These are phyloP conservation scores for Orchestes rusci DNA, from an alignment of 2,888 invertebrate species.

Conservation along the genomic window DNA sequence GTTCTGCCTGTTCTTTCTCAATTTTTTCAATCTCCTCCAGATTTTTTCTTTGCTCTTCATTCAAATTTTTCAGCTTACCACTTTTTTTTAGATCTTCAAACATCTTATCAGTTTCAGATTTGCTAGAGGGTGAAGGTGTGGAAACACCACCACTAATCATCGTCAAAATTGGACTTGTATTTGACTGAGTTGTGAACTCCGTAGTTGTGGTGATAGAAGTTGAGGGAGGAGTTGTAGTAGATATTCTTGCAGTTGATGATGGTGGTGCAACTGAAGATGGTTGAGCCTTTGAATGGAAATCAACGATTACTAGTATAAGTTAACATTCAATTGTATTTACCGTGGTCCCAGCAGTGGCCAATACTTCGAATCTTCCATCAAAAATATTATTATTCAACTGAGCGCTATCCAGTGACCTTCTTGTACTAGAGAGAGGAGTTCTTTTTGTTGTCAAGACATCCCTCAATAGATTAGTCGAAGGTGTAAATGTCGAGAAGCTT, in stretches of 20 bases:
- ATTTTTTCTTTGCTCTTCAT: constrained; percentile 40
- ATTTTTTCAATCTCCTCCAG: constrained; percentile 38
- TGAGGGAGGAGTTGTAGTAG: constrained; percentile 11
- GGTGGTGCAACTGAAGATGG: constrained; percentile 16
- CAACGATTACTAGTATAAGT: too few relatives aligned
- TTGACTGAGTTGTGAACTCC: constrained; percentile 11
- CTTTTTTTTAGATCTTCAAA: constrained; percentile 19
- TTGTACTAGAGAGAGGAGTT: constrained; percentile 15
- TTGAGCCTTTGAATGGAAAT: too few relatives aligned
- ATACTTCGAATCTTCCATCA: constrained; percentile 14
- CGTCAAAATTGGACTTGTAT: constrained; percentile 13
- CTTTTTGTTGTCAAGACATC: too few relatives aligned
- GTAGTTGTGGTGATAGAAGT: constrained; percentile 14
- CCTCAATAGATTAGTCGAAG: too few relatives aligned
- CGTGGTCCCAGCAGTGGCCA: constrained; percentile 18
- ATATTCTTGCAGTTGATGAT: constrained; percentile 21
- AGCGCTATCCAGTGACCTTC: constrained; percentile 5
- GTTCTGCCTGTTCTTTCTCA: constrained; percentile 41
- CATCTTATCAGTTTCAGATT: constrained; percentile 18
- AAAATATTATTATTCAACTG: constrained; percentile 8
- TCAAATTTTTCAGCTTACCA: constrained; percentile 35
- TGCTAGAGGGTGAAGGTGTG: constrained; percentile 19
- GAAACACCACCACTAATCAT: constrained; percentile 11
- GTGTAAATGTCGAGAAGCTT: too few relatives aligned
- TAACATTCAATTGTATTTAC: too few relatives aligned